Evolutionary conservation across 2,113 vertebrate species (phyloP).

Genomic region (Pitta sordida): DNA sequence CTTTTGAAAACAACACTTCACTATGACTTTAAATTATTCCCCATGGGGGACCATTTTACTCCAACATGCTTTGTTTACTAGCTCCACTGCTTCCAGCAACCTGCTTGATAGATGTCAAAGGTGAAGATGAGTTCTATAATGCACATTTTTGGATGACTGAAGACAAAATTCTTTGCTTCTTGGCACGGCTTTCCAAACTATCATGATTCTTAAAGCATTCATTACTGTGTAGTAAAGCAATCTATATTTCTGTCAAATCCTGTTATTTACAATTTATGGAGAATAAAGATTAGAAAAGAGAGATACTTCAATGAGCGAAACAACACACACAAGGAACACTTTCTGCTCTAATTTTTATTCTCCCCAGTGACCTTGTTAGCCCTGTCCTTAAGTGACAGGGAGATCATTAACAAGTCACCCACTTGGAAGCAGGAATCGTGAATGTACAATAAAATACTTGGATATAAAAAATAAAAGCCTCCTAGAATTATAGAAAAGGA

Average conservation of each 20-base stretch:
- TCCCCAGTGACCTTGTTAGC: conserved; percentile 1
- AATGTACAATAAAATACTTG: not conserved
- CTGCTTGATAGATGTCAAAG: conserved; percentile 36
- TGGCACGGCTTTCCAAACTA: conserved; percentile 22
- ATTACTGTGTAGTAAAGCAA: conserved; percentile 21
- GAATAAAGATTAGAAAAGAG: conserved; percentile 35
- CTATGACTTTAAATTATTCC: conserved; percentile 40
- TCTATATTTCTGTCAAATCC: conserved; percentile 43
- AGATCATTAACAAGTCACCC: not conserved
- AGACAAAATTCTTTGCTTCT: conserved; percentile 12
- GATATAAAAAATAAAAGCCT: not conserved
- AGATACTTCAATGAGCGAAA: not conserved
- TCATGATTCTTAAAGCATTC: conserved; percentile 31
- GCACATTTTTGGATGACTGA: conserved; percentile 6
- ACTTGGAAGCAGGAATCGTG: not conserved
- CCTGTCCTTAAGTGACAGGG: not conserved
- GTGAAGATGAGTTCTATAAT: conserved; percentile 11
- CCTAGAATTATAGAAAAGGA: not conserved
- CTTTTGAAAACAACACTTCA: conserved; percentile 39
- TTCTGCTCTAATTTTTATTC: conserved; percentile 3
- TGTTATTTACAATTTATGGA: conserved; percentile 51
- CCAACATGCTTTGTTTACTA: conserved; percentile 30
- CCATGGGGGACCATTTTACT: conserved; percentile 33
- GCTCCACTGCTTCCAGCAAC: conserved; percentile 11
- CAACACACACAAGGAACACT: not conserved